Percentiles rank a stretch among this genome's conserved stretches.
These are phyloP conservation scores for Trididemnum clinides DNA, from an alignment of 23 tunicate species.

Conservation along the genomic window DNA sequence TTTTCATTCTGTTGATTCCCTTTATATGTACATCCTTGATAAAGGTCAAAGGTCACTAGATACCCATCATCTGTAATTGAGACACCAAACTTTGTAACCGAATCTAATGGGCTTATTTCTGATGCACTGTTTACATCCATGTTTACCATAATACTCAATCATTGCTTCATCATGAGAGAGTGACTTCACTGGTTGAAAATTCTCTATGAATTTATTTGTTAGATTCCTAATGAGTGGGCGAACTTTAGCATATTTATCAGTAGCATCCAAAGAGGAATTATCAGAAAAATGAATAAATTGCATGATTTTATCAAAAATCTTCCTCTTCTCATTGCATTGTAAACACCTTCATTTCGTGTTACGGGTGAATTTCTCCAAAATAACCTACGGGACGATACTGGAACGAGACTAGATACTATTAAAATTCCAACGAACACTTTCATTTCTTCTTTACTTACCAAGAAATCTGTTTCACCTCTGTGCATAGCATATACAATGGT, in stretches of 20 bases:
- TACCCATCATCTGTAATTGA: neutral
- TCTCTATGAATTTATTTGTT: neutral
- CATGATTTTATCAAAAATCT: neutral
- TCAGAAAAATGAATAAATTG: slow-evolving; percentile 5
- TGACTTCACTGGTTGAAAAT: neutral
- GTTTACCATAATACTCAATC: neutral
- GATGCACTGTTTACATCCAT: slow-evolving; percentile 16
- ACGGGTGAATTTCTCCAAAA: slow-evolving; percentile 9
- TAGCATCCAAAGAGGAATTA: slow-evolving; percentile 4
- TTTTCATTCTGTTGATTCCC: neutral
- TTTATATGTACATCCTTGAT: neutral
- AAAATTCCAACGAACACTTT: slow-evolving; percentile 1
- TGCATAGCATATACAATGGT: neutral
- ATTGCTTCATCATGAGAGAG: slow-evolving; percentile 17
- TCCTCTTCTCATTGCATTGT: neutral
- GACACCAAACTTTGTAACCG: slow-evolving; percentile 8
- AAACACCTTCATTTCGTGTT: slow-evolving; percentile 7
- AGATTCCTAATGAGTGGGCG: neutral
- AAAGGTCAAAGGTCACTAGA: neutral
- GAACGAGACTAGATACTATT: slow-evolving; percentile 7
- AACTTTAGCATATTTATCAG: no score
- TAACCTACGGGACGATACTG: neutral
- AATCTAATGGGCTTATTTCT: neutral
- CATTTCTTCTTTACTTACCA: neutral
- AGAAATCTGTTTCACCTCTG: neutral